Percentiles rank a stretch among this genome's conserved stretches.
phyloP scores from a whole-genome alignment of 2,888 invertebrate species.

The Patella pellucida region DNA sequence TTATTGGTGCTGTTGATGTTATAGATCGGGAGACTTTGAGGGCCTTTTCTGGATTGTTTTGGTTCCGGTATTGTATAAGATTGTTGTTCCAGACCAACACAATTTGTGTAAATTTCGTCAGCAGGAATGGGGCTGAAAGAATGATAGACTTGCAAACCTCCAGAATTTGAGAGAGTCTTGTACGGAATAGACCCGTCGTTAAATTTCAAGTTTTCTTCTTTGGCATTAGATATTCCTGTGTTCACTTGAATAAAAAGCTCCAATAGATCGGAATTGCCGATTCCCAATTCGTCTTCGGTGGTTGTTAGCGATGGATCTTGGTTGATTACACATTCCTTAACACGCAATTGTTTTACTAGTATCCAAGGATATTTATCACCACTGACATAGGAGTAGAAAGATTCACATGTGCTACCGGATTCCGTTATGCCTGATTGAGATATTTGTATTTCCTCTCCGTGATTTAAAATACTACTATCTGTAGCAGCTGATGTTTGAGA shows the following conservation, averaged over 20 bases:
- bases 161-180: not conserved
- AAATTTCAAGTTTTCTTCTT: not conserved
- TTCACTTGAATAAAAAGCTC: not conserved
- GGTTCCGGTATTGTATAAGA: not conserved
- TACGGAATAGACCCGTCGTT: not conserved
- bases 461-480: not conserved
- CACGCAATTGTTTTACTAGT: not conserved
- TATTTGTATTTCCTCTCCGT: not conserved
- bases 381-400: no score
- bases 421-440: not conserved
- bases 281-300: not conserved
- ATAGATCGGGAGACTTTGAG: not conserved
- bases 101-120: not conserved
- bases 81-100: not conserved
- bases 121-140: no score
- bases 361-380: not conserved
- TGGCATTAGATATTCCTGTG: not conserved
- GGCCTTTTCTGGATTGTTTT: not conserved
- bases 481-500: not conserved
- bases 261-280: not conserved
- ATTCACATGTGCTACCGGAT: no score
- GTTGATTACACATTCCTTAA: not conserved
- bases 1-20: not conserved
- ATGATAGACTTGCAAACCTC: no score
- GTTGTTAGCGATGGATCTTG: not conserved